phyloP scores from a whole-genome alignment of 2,113 vertebrate genomes.

The Deroptyus accipitrinus region DNA sequence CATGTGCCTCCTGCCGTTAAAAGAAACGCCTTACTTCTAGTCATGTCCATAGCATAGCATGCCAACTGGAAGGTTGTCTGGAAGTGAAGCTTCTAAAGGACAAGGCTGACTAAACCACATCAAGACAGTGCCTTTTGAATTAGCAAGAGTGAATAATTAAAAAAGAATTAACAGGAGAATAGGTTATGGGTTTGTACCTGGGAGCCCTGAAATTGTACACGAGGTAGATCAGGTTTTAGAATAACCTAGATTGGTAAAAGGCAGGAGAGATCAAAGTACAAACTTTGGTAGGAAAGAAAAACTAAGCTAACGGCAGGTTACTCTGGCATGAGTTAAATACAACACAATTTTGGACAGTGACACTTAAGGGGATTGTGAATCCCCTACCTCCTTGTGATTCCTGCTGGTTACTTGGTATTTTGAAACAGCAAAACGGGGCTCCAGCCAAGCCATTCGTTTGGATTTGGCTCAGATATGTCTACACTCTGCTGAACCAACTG shows the following conservation, averaged over 20 bases:
- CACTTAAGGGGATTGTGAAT: not conserved
- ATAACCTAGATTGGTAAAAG: not conserved
- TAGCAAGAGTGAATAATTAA: not conserved
- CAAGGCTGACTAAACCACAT: not conserved
- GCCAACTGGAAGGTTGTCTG: not conserved
- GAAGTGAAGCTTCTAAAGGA: not conserved
- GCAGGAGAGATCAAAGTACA: not conserved
- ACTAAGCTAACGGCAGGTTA: not conserved
- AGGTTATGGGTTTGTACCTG: not conserved
- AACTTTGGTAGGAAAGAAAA: not conserved
- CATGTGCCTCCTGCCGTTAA: not conserved
- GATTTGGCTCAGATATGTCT: not conserved
- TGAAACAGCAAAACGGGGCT: not conserved
- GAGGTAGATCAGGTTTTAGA: not conserved
- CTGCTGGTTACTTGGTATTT: not conserved
- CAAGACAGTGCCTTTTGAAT: not conserved
- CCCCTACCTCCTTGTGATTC: not conserved
- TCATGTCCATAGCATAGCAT: not conserved
- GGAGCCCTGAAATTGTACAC: not conserved
- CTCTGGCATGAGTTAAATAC: not conserved
- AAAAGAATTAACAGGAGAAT: not conserved
- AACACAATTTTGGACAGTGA: fast-evolving
- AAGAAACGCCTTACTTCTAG: not conserved
- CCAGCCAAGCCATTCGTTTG: not conserved
- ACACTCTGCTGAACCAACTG: not conserved